Evolutionary conservation across 2,888 invertebrate genomes (phyloP).

Genomic region (Trichogramma dendrolimi): DNA sequence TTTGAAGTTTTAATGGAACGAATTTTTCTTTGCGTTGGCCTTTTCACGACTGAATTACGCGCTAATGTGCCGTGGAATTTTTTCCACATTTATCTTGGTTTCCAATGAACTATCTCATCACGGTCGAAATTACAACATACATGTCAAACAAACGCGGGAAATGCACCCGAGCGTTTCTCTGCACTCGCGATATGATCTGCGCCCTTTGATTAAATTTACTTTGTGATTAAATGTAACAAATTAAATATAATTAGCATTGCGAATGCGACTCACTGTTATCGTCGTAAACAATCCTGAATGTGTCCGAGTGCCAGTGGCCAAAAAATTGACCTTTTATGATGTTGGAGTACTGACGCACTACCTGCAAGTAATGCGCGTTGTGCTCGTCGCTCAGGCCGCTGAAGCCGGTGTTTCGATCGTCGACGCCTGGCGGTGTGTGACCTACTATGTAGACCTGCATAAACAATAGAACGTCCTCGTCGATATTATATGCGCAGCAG

Average conservation of each 20-base stretch:
- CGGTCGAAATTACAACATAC: too few species aligned
- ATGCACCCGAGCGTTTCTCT: too few species aligned
- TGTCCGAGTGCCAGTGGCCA: constrained; percentile 88
- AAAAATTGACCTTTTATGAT: constrained; percentile 90
- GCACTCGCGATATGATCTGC: too few species aligned
- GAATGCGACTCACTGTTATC: constrained; percentile 60
- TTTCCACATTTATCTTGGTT: too few species aligned
- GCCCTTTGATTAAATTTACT: too few species aligned
- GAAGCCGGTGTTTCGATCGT: constrained; percentile 71
- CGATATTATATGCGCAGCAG: too few species aligned
- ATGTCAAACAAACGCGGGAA: too few species aligned
- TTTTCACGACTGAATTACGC: too few species aligned
- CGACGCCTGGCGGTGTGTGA: constrained; percentile 85
- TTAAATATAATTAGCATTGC: background rate
- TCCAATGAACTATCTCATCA: too few species aligned
- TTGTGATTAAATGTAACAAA: background rate
- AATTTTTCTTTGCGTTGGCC: too few species aligned
- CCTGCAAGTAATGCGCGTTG: constrained; percentile 71
- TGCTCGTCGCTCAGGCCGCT: constrained; percentile 68
- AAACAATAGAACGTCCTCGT: background rate
- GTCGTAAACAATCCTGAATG: constrained; percentile 81
- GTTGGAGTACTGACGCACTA: constrained; percentile 71
- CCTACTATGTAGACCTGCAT: constrained; percentile 83
- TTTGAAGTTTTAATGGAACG: too few species aligned
- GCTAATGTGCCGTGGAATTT: too few species aligned